Evolutionary conservation across 2,113 vertebrate species (phyloP), one percentile per base, ranked within the genome.

Genomic region (Oplegnathus fasciatus): DNA sequence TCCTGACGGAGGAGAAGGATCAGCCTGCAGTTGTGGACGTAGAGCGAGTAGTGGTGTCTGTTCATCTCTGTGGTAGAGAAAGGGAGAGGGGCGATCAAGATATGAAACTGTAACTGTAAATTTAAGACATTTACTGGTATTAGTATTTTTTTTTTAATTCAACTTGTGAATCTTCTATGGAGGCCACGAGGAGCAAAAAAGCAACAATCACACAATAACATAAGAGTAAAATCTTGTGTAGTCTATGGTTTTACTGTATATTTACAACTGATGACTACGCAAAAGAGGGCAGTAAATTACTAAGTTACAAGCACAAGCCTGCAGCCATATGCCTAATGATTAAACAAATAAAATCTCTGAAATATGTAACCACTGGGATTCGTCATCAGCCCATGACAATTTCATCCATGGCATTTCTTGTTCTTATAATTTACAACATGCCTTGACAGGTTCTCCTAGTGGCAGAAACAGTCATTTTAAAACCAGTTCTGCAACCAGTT

Each of bases 1-100:
- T 99, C 97, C 90, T 99, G 98, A 24, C 98, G 98, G 74, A 99
- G 95, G 40, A 99, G 97, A 82, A 99, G 96, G 11, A 97, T 95
- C 0, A 99, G 95, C 4, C 97, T 95, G 90, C 98, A 99, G 94
- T 96, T 99, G 86, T 99, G 98, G 11, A 99, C 94, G 0, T 98
- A 99, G 2, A 99, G 95, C 0, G 97, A 95, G 72, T 97, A 99
- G 87, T 97, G 98, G 88, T 99, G 98, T 55, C 98, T 96, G 94
- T 97, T 99, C 98, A 98, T 98, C 10, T 97, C 98, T 99, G 95
- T 32, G 80, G 61, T 30, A 85, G 14, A 66, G 15, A 89, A 76
- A 0, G 40, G 15, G 44, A 37, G 13, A 81, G 30, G 66, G 30
- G 18, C 58, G n/a, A 28, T 58, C 2, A 65, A 34, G 13, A 80